phyloP scores from a whole-genome alignment of 2,113 vertebrate species.

The Connochaetes taurinus region DNA sequence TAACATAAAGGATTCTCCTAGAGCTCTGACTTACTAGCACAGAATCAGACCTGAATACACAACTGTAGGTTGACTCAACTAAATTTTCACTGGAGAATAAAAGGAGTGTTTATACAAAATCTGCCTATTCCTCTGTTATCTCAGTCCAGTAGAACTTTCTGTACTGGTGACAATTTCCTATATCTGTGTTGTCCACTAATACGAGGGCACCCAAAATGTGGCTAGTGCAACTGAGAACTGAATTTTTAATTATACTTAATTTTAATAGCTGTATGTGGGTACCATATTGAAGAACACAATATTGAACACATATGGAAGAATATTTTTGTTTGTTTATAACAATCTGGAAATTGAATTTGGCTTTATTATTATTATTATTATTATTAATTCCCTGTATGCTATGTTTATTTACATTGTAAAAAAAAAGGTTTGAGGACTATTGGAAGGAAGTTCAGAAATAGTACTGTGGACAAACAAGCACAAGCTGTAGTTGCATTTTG shows the following conservation, averaged over 20 bases:
- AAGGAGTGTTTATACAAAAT: neutral
- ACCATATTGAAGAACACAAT: neutral
- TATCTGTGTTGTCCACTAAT: neutral
- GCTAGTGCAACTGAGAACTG: neutral
- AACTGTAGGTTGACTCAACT: neutral
- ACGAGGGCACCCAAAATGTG: neutral
- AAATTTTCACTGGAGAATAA: neutral
- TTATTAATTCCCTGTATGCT: neutral
- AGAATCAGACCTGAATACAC: neutral
- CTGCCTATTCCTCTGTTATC: accelerated
- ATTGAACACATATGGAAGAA: neutral
- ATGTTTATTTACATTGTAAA: neutral
- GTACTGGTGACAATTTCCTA: neutral
- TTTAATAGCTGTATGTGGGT: neutral
- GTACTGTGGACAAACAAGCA: neutral
- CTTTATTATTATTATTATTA: neutral
- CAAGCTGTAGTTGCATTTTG: neutral
- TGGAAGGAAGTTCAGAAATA: neutral
- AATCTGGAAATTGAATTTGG: neutral
- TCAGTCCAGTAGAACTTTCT: neutral
- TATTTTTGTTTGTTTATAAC: neutral
- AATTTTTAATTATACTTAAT: neutral
- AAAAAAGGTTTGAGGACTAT: neutral
- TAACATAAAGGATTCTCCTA: neutral
- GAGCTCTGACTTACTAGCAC: neutral